phyloP scores from a whole-genome alignment of 2,113 vertebrate genomes.

The Prinia subflava region DNA sequence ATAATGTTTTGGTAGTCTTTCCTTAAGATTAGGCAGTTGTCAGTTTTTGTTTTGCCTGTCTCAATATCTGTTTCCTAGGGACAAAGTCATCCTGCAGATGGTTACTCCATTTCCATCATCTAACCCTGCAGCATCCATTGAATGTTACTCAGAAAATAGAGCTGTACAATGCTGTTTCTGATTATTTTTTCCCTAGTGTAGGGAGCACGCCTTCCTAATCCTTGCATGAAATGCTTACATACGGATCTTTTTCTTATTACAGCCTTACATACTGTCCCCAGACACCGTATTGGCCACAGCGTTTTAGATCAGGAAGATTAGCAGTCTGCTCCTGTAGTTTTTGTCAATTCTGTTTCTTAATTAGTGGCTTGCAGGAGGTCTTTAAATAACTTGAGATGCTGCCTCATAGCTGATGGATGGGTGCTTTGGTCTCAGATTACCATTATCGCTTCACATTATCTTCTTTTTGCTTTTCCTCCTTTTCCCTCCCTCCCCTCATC shows the following conservation, averaged over 20 bases:
- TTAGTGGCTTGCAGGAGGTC: neutral
- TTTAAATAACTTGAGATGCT: neutral
- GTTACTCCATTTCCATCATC: slow-evolving; percentile 6
- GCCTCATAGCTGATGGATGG: neutral
- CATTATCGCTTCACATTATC: neutral
- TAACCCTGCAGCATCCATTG: neutral
- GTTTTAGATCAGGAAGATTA: neutral
- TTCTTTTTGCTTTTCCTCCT: neutral
- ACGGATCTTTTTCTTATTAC: neutral
- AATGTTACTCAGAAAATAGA: neutral
- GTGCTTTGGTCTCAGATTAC: neutral
- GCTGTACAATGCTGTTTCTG: neutral
- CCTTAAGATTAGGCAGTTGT: slow-evolving; percentile 40
- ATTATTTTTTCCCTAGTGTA: neutral
- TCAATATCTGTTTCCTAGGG: slow-evolving; percentile 33
- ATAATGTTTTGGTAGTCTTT: slow-evolving; percentile 46
- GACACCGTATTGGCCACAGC: neutral
- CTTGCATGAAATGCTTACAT: neutral
- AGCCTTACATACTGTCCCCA: neutral
- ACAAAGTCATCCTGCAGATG: slow-evolving; percentile 24
- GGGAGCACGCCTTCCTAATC: neutral
- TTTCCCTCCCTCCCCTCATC: neutral
- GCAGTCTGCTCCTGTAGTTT: neutral
- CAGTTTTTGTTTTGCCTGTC: slow-evolving; percentile 46
- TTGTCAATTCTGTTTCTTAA: neutral